Percentiles rank a stretch among this genome's conserved stretches.
Conservation (phyloP, 2,113 vertebrate genomes). For the Centropristis striata region DNA sequence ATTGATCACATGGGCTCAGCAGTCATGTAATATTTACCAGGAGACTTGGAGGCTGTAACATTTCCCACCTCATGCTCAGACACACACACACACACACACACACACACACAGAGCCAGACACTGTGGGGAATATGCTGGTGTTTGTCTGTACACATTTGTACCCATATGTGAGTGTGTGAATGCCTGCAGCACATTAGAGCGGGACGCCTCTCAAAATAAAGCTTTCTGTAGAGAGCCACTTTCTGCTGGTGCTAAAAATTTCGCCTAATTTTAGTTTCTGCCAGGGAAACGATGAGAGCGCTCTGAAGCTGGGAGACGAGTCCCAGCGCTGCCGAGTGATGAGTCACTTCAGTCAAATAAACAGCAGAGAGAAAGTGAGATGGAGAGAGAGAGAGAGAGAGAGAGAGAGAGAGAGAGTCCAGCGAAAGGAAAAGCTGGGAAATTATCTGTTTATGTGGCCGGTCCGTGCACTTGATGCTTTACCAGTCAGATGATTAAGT, state of each 20-base stretch:
- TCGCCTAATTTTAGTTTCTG: conserved; percentile 44
- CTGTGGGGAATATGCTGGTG: conserved; percentile 27
- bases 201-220: conserved; percentile 47
- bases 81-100: conserved; percentile 12
- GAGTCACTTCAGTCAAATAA: conserved; percentile 56
- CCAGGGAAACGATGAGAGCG: conserved; percentile 18
- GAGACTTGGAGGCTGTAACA: conserved; percentile 20
- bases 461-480: neutral
- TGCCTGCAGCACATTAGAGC: conserved; percentile 42
- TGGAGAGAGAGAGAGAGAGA: neutral
- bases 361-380: conserved; percentile 19
- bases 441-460: conserved; percentile 13
- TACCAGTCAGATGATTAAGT: neutral
- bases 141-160: conserved; percentile 50
- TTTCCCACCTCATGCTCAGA: neutral
- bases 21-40: conserved; percentile 13
- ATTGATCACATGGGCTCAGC: neutral
- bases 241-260: conserved; percentile 22
- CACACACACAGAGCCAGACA: conserved; percentile 2
- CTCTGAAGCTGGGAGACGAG: conserved; percentile 11
- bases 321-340: conserved; percentile 32
- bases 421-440: neutral
- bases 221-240: conserved; percentile 41
- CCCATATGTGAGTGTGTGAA: conserved; percentile 16
- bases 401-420: neutral